Percentiles rank a stretch among this genome's conserved stretches.
These are phyloP conservation scores for Neodiprion pinetum DNA, from an alignment of 1,140 invertebrate species.

Conservation along the genomic window DNA sequence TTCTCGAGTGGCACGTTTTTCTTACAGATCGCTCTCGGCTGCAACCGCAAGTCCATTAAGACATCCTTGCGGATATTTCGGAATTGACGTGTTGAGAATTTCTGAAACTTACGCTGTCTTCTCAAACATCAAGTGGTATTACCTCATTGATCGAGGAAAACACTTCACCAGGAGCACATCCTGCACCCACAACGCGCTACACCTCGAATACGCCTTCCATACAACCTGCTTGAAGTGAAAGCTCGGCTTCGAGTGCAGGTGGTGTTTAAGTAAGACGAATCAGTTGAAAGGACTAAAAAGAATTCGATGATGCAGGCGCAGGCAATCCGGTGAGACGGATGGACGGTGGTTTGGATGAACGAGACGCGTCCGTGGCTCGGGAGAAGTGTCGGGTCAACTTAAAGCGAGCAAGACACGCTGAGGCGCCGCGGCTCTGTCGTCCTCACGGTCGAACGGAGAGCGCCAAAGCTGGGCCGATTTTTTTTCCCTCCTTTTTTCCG, in stretches of 20 bases:
- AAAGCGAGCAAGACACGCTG: constrained; percentile 49
- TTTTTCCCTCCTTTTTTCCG: not conserved
- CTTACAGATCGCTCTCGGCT: no score
- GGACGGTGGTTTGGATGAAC: not conserved
- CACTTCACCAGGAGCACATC: no score
- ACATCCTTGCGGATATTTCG: no score
- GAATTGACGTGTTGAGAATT: no score
- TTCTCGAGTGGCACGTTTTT: no score
- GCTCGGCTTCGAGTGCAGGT: not conserved
- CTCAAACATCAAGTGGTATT: no score
- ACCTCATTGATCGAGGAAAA: no score
- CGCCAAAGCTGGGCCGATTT: constrained; percentile 21
- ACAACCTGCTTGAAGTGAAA: no score
- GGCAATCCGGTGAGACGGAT: constrained; percentile 40
- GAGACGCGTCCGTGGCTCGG: constrained; percentile 57
- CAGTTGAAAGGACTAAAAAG: constrained; percentile 6
- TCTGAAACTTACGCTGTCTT: no score
- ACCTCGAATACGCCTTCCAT: no score
- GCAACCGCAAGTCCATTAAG: no score
- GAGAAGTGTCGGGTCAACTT: constrained; percentile 56
- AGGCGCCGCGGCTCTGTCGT: constrained; percentile 54
- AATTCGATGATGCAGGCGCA: constrained; percentile 31
- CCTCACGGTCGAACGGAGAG: constrained; percentile 55
- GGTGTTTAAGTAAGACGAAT: not conserved
- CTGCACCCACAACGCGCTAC: no score